phyloP scores from a whole-genome alignment of 1,140 invertebrate genomes.

The Chrysoperla carnea region DNA sequence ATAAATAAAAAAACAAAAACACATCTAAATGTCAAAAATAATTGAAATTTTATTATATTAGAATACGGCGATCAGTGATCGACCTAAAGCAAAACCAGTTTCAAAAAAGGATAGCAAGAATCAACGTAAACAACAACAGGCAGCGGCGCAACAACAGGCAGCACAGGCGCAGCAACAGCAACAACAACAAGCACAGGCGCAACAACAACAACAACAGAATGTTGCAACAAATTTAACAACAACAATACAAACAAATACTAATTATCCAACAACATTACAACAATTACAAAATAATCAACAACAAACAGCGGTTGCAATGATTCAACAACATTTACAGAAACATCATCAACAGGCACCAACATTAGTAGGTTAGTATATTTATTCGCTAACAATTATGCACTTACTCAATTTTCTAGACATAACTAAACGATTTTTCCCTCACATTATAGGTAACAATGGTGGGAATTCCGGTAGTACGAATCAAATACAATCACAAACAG shows the following conservation, averaged over 20 bases:
- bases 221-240: slow-evolving; percentile 22
- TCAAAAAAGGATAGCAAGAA: slow-evolving; percentile 58
- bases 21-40: too few relatives aligned
- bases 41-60: slow-evolving; percentile 22
- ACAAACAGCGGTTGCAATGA: slow-evolving; percentile 15
- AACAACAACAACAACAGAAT: slow-evolving; percentile 16
- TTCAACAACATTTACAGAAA: neutral
- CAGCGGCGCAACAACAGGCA: slow-evolving; percentile 17
- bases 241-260: slow-evolving; percentile 24
- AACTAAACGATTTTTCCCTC: too few relatives aligned
- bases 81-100: slow-evolving; percentile 60
- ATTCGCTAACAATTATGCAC: too few relatives aligned
- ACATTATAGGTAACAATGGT: too few relatives aligned
- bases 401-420: too few relatives aligned
- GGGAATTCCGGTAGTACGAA: too few relatives aligned
- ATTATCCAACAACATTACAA: slow-evolving; percentile 6
- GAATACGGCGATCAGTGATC: slow-evolving; percentile 58
- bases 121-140: slow-evolving; percentile 21
- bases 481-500: too few relatives aligned
- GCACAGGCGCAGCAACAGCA: slow-evolving; percentile 23
- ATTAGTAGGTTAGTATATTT: neutral
- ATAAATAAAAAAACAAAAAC: too few relatives aligned
- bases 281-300: slow-evolving; percentile 7
- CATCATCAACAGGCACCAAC: neutral
- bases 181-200: slow-evolving; percentile 17